A percentile compares a stretch with the other conserved stretches of the same genome.
phyloP scores from a whole-genome alignment of 2,113 vertebrate genomes.

The Argyrosomus japonicus region DNA sequence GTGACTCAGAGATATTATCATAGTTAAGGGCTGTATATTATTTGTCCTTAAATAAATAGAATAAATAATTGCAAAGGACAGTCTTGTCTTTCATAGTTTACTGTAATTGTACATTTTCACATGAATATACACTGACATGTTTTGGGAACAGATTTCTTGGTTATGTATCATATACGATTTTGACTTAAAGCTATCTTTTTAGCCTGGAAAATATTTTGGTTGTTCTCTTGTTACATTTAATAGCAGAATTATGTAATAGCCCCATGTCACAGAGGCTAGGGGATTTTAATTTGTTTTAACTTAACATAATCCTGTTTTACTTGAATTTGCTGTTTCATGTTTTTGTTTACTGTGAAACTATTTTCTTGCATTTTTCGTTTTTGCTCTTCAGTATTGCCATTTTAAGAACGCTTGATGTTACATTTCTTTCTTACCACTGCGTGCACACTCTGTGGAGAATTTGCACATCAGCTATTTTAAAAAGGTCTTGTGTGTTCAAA shows the following conservation, averaged over 20 bases:
- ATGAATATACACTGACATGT: conserved; percentile 70
- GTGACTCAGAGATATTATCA: conserved; percentile 72
- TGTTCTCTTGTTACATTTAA: conserved; percentile 50
- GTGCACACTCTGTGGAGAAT: conserved; percentile 55
- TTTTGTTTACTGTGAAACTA: conserved; percentile 72
- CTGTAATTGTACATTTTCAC: conserved; percentile 71
- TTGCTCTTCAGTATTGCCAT: conserved; percentile 55
- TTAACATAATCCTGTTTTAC: conserved; percentile 84
- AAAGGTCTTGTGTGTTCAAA: conserved; percentile 46
- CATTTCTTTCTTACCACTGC: conserved; percentile 37
- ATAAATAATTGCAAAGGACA: conserved; percentile 58
- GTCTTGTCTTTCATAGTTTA: conserved; percentile 64
- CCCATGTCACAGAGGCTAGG: conserved; percentile 24
- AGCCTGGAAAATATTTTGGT: conserved; percentile 45
- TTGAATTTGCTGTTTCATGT: conserved; percentile 79
- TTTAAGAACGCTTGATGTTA: conserved; percentile 32
- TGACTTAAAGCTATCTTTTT: conserved; percentile 49
- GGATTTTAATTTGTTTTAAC: conserved; percentile 62
- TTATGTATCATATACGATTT: conserved; percentile 59
- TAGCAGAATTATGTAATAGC: conserved; percentile 54
- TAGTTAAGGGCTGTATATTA: conserved; percentile 81
- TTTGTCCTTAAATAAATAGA: conserved; percentile 76
- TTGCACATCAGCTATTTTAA: conserved; percentile 55
- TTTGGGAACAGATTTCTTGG: conserved; percentile 40
- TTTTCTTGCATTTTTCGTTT: conserved; percentile 29